Base-by-base conservation (phyloP, 2,113 vertebrate species). In the Eleginops maclovinus region DNA sequence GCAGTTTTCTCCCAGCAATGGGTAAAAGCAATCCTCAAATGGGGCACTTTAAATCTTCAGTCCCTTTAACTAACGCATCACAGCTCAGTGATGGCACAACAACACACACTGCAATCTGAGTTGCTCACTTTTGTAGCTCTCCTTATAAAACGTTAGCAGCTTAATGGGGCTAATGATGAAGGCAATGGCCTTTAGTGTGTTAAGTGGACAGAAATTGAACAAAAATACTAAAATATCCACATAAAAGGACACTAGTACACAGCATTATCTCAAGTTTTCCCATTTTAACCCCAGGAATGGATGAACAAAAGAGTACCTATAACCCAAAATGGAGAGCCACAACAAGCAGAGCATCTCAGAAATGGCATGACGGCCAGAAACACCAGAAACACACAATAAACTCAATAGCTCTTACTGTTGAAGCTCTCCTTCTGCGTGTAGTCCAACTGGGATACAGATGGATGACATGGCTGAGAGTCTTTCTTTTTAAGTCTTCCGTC, bases 251-350 rank as follows among this genome's bases (percentile, higher is more conserved):
- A 59, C 53, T 17, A 5, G 28, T 10, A 0, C 22, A 51, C 4
- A 1, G n/a, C 17, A 17, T 41, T 0, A 31, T 62, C 1, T 12
- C 9, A 58, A 4, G 1, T 36, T 36, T 17, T 54, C 17, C 1
- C 2, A 14, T 44, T 67, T 47, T 47, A 2, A 26, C 17, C 12
- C 2, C 73, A 91, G 97, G 94, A 97, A 96, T 98, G 97, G 97
- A 72, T 86, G 12, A 96, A 98, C 89, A 96, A 98, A 67, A 91
- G 96, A 75, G 64, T 97, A 31, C 94, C 96, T 15, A 97, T 0
- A 93, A 4, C 31, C 31, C 31, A 31, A 7, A 31, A 31, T 1
- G 31, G 31, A 31, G 31, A 31, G 17, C n/a, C 11, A 53, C 28
- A n/a, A 59, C 16, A 40, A 36, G 15, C 28, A 58, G 9, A 58